Base-by-base conservation (phyloP, 2,888 invertebrate species). In the Epiperipatus broadwayi region DNA sequence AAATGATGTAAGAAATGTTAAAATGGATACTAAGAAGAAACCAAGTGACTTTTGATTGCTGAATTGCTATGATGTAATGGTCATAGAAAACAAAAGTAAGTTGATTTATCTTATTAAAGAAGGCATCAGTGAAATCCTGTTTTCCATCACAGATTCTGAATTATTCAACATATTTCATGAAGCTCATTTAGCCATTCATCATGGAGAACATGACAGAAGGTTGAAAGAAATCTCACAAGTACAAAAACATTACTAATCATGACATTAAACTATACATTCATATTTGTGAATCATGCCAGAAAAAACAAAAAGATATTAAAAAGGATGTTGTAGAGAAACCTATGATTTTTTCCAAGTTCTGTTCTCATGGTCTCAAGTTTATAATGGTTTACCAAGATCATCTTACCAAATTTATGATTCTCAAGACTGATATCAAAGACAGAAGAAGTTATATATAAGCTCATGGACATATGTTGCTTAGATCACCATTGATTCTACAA, bases 341-440 rank as follows among this genome's bases (percentile, higher is more conserved):
- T 2, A 44, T 40, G 34, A n/a, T n/a, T n/a, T n/a, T n/a, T n/a
- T 30, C 34, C 18, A 25, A 32, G 7, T 34, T 21, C 10, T n/a
- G n/a, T n/a, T n/a, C n/a, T n/a, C n/a, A n/a, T n/a, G n/a, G n/a
- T n/a, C n/a, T n/a, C n/a, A 39, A 31, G 27, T 42, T 22, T 19
- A 21, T 42, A 12, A 20, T 45, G 7, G 37, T 40, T 12, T 45
- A 42, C 30, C 40, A 45, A 28, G 43, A 44, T 31, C 37, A 41
- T 38, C 25, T 33, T 16, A 44, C 41, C 7, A 44, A 44, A 27
- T 37, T 42, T 21, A 22, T 36, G 3, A n/a, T 22, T 19, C 21
- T 43, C 3, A 16, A 33, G 22, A 21, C 43, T 42, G 25, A 10
- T 27, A 19, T 15, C 21, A 4, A 44, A 44, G 30, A 35, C 39